Conservation (phyloP, 2,797 vertebrate genomes). For the Thunnus albacares region DNA sequence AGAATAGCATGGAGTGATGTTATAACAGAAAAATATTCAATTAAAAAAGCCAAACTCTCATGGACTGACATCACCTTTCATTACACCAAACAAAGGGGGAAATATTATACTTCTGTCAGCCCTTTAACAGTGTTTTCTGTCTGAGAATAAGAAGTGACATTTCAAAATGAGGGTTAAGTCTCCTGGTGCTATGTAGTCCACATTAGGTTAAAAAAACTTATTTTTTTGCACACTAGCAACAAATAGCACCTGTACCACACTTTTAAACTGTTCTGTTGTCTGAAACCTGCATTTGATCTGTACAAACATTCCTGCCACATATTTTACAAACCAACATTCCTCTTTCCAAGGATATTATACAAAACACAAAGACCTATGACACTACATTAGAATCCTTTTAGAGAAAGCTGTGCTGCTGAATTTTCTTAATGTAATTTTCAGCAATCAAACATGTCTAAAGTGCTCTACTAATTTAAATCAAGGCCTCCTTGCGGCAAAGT, state of each 20-base stretch:
- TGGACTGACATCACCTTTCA: slow-evolving; percentile 10
- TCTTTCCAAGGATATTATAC: neutral
- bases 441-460: slow-evolving; percentile 3
- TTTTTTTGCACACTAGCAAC: neutral
- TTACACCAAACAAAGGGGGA: neutral
- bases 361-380: neutral
- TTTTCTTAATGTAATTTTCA: neutral
- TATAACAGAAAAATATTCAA: neutral
- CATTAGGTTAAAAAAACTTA: neutral
- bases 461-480: slow-evolving; percentile 3
- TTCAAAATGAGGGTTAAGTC: too few species aligned
- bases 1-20: neutral
- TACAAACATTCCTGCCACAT: neutral
- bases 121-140: neutral
- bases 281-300: slow-evolving; percentile 1
- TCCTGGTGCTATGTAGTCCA: neutral
- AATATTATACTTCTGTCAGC: neutral
- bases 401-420: neutral
- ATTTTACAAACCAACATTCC: neutral
- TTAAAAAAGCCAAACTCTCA: neutral
- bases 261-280: neutral
- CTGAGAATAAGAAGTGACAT: too few species aligned
- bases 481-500: neutral
- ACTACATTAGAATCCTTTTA: neutral
- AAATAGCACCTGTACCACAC: neutral